A percentile compares a stretch with the other conserved stretches of the same genome.
Evolutionary conservation across 1,140 invertebrate genomes (phyloP).

Genomic region (Magallana gigas): DNA sequence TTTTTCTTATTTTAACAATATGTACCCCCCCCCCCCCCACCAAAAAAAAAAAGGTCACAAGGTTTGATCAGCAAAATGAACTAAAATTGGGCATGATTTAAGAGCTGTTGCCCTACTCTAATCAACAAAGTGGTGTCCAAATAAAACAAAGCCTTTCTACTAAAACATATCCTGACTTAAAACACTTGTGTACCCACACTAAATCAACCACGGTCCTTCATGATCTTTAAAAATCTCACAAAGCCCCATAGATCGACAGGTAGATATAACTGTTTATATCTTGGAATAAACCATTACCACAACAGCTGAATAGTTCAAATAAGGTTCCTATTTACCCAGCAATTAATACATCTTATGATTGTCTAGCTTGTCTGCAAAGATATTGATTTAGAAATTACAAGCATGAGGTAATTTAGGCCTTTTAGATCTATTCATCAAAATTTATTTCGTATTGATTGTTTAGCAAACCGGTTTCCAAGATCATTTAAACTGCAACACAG

Average conservation of each 20-base stretch:
- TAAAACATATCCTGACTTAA: not conserved
- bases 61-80: too few species aligned
- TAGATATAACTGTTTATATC: constrained; percentile 8
- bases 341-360: constrained; percentile 24
- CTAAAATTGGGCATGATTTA: too few species aligned
- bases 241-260: not conserved
- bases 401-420: not conserved
- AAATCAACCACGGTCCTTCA: not conserved
- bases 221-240: constrained; percentile 1
- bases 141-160: not conserved
- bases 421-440: constrained; percentile 24
- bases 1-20: too few species aligned
- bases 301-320: not conserved
- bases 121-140: too few species aligned
- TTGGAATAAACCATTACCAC: constrained; percentile 5
- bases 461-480: not conserved
- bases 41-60: too few species aligned
- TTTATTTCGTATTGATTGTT: not conserved
- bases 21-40: too few species aligned
- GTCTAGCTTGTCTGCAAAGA: constrained; percentile 1
- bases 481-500: constrained; percentile 10
- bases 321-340: constrained; percentile 14
- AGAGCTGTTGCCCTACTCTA: too few species aligned
- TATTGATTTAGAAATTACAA: constrained; percentile 30
- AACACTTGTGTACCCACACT: constrained; percentile 1